These are phyloP conservation scores for Protosalanx chinensis DNA, from an alignment of 2,797 vertebrate species.

Conservation along the genomic window DNA sequence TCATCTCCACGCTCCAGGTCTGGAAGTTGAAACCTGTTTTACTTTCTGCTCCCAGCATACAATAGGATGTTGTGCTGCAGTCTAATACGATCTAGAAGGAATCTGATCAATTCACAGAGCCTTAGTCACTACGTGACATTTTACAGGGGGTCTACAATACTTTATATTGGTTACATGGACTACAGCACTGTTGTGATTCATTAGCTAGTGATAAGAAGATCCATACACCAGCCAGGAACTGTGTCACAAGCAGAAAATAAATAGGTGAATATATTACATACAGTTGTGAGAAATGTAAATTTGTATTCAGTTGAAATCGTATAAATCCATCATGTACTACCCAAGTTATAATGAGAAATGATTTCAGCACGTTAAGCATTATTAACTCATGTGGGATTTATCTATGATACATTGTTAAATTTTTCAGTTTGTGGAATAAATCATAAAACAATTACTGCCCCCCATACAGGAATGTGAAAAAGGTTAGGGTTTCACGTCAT, in stretches of 20 bases:
- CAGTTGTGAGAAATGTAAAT: conserved; percentile 36
- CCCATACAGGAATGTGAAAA: background rate
- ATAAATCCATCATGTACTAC: no score
- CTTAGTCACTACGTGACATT: no score
- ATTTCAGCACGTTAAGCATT: conserved; percentile 55
- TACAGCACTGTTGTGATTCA: background rate
- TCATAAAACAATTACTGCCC: conserved; percentile 40
- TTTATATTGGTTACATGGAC: no score
- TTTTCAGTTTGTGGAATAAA: conserved; percentile 49
- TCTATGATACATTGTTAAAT: conserved; percentile 52
- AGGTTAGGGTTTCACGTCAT: background rate
- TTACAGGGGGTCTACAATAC: no score
- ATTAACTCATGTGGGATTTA: conserved; percentile 43
- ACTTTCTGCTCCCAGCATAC: background rate
- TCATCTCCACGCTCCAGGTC: background rate
- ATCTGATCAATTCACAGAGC: no score
- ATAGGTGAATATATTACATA: conserved; percentile 26
- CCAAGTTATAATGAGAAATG: conserved; percentile 27
- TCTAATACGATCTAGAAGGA: no score
- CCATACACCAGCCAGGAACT: background rate
- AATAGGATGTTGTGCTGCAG: background rate
- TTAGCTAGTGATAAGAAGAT: background rate
- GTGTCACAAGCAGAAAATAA: background rate
- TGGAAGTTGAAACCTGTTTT: background rate
- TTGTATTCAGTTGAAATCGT: conserved; percentile 48